Evolutionary conservation across 2,888 invertebrate species (phyloP), one percentile per base, ranked within the genome.

Genomic region (Lepetodrilus schrolli): DNA sequence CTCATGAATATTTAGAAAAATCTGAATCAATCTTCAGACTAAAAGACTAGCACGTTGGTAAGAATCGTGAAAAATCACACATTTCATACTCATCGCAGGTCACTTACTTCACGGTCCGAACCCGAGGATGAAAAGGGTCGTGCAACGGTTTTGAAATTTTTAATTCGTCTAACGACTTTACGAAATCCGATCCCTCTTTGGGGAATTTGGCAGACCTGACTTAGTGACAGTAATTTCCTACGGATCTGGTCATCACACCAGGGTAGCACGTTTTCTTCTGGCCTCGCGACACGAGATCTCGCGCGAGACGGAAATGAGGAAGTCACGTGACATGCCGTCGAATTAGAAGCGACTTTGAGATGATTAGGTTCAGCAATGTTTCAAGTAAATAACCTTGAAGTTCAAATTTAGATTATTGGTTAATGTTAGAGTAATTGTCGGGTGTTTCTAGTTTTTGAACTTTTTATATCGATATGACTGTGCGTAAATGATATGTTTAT

Each of bases 211-310:
- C 26, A 23, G 58, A 7, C 58, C 58, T 58, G 58, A 58, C 58
- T 58, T 58, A 58, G 58, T 58, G 58, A 58, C 58, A 58, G 58
- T 58, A 58, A 58, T 58, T 58, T 58, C 58, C 58, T 58, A 58
- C 21, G 58, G 30, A 58, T 58, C 58, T 58, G 58, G 17, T 10
- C 26, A 30, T 7, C 58, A 30, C 58, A 58, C 58, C 58, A 34
- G 58, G 58, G 34, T 30, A 21, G 58, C 58, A 58, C 58, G 58
- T 58, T 58, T 30, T 58, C 30, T 10, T 34, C 58, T 30, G 58
- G 26, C 30, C 58, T 23, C 58, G 58, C 34, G 58, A 58, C 58
- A 58, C 58, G 58, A 58, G 58, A 58, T 58, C 58, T 58, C n/a
- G 58, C 58, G 58, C 58, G 58, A 58, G 58, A 58, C 58, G 58